phyloP scores from a whole-genome alignment of 1,140 invertebrate genomes.

The Streblospio benedicti region DNA sequence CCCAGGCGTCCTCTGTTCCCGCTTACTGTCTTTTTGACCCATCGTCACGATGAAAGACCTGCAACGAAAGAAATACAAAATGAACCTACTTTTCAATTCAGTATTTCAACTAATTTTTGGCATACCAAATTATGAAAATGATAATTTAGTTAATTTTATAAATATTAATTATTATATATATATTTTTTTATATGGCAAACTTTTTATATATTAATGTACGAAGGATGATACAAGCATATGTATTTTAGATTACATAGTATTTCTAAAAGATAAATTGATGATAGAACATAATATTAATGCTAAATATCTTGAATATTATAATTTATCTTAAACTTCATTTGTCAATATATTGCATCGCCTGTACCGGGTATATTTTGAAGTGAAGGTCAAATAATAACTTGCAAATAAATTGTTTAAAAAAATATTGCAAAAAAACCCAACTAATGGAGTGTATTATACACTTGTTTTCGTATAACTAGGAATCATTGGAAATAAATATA shows the following conservation, averaged over 20 bases:
- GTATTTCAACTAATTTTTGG: not conserved
- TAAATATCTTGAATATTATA: too few species aligned
- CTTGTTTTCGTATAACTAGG: too few species aligned
- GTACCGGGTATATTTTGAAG: too few species aligned
- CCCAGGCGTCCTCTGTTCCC: slow-evolving; percentile 52
- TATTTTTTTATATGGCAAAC: not conserved
- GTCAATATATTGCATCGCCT: too few species aligned
- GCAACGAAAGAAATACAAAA: slow-evolving; percentile 27
- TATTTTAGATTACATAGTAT: not conserved
- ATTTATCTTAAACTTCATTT: too few species aligned
- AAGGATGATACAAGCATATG: not conserved
- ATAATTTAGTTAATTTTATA: not conserved
- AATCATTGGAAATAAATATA: too few species aligned
- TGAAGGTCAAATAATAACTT: too few species aligned
- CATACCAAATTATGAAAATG: not conserved
- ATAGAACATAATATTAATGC: too few species aligned
- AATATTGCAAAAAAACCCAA: too few species aligned
- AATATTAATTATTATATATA: not conserved
- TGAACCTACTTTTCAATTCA: not conserved
- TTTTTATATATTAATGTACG: not conserved
- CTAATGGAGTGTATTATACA: too few species aligned
- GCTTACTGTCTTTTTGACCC: slow-evolving; percentile 44
- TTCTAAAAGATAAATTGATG: too few species aligned
- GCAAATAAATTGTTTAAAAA: too few species aligned
- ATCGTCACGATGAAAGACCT: slow-evolving; percentile 61